Evolutionary conservation across 1,140 invertebrate species (phyloP).

Genomic region (Macrosteles quadrilineatus): DNA sequence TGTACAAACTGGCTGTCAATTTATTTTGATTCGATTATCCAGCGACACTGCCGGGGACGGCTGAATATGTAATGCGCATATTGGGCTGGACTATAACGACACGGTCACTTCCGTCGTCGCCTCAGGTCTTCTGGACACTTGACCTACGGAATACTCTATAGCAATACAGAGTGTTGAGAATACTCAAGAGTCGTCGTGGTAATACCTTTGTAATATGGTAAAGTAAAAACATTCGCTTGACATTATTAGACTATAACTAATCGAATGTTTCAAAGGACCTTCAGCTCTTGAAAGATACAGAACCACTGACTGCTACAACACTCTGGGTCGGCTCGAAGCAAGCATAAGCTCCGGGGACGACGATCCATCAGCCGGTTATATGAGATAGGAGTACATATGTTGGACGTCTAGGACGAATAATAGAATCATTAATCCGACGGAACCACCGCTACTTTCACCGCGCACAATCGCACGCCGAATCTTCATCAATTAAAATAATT

Average conservation of each 20-base stretch:
- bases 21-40: slow-evolving; percentile 21
- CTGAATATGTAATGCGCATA: slow-evolving; percentile 5
- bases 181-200: no score
- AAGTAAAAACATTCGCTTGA: no score
- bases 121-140: no score
- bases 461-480: slow-evolving; percentile 3
- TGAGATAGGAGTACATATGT: slow-evolving; percentile 15
- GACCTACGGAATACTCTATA: no score
- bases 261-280: no score
- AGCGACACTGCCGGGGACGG: neutral
- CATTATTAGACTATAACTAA: no score
- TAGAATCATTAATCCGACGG: neutral
- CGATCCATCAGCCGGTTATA: slow-evolving; percentile 8
- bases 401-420: neutral
- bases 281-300: no score
- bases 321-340: no score
- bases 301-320: no score
- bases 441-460: slow-evolving; percentile 2
- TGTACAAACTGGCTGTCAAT: slow-evolving; percentile 26
- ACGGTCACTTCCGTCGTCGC: no score
- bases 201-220: no score
- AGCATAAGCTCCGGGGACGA: neutral
- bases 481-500: slow-evolving; percentile 26
- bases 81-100: neutral
- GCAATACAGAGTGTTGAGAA: no score